Conservation (phyloP, 2,113 vertebrate species). For the Phaethon lepturus region DNA sequence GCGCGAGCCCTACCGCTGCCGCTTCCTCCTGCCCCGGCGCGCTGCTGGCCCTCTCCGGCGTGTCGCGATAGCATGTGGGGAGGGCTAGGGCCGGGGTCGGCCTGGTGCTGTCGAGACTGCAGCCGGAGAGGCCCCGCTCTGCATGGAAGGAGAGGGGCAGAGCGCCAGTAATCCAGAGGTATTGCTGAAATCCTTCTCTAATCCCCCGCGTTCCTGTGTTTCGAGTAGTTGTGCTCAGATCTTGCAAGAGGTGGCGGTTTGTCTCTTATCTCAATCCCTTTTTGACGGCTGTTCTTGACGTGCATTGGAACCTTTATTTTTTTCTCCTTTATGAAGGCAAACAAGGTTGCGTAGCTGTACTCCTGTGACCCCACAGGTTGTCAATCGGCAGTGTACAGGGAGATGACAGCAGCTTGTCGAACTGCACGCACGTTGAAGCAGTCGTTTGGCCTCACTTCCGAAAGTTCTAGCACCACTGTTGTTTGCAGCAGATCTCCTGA, state of each 20-base stretch:
- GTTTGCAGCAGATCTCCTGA: not conserved
- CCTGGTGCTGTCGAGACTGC: not conserved
- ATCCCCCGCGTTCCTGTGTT: not conserved
- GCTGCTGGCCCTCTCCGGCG: not conserved
- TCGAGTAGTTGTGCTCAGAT: not conserved
- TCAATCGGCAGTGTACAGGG: rapidly evolving
- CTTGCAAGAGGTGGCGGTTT: not conserved
- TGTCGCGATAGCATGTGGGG: not conserved
- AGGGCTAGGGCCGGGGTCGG: not conserved
- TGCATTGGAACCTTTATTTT: not conserved
- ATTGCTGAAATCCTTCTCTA: not conserved
- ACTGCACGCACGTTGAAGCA: not conserved
- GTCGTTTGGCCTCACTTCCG: not conserved
- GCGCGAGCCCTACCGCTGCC: not conserved
- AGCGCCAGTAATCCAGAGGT: not conserved
- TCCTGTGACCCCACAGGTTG: not conserved
- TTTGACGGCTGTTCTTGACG: not conserved
- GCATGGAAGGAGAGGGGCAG: not conserved
- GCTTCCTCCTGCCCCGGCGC: not conserved
- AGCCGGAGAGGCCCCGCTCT: not conserved
- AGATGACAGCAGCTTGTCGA: slow-evolving; percentile 11
- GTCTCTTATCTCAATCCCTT: not conserved
- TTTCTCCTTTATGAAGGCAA: not conserved
- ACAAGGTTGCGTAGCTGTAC: not conserved
- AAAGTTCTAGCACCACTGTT: not conserved